These are phyloP conservation scores for Opisthograptis luteolata DNA, from an alignment of 2,888 invertebrate genomes.

Conservation along the genomic window DNA sequence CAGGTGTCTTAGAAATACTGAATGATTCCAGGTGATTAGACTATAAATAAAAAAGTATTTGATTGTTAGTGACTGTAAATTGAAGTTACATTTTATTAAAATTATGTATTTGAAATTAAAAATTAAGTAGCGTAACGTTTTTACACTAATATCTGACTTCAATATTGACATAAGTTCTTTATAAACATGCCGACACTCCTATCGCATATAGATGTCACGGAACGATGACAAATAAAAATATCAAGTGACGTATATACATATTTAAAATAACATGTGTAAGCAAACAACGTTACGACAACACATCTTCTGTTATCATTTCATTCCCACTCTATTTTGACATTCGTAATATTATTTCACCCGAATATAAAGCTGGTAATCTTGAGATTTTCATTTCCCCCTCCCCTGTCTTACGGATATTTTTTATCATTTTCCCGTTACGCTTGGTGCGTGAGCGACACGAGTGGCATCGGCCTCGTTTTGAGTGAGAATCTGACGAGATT, in stretches of 20 bases:
- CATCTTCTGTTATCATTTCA: constrained; percentile 23
- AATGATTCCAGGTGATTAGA: constrained; percentile 7
- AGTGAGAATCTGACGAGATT: constrained; percentile 51
- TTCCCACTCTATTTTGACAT: constrained; percentile 24
- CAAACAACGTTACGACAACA: constrained; percentile 16
- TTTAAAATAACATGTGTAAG: constrained; percentile 17
- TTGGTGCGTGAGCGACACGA: constrained; percentile 35
- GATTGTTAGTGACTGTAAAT: too few relatives aligned
- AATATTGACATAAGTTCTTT: not conserved
- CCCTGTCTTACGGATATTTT: constrained; percentile 36
- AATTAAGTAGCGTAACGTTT: not conserved
- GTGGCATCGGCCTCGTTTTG: constrained; percentile 34
- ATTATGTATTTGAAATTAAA: not conserved
- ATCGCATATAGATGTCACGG: not conserved
- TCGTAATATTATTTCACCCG: constrained; percentile 45
- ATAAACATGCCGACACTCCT: constrained; percentile 3
- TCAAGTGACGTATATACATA: constrained; percentile 8
- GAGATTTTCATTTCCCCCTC: constrained; percentile 39
- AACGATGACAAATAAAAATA: constrained; percentile 3
- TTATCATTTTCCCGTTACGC: constrained; percentile 41
- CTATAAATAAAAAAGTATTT: not conserved
- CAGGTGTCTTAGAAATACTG: constrained; percentile 7
- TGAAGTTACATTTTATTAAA: too few relatives aligned
- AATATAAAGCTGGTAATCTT: constrained; percentile 51
- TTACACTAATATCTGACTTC: not conserved